Evolutionary conservation across 2,113 vertebrate species (phyloP), one percentile per base, ranked within the genome.

Genomic region (Tragelaphus buxtoni): DNA sequence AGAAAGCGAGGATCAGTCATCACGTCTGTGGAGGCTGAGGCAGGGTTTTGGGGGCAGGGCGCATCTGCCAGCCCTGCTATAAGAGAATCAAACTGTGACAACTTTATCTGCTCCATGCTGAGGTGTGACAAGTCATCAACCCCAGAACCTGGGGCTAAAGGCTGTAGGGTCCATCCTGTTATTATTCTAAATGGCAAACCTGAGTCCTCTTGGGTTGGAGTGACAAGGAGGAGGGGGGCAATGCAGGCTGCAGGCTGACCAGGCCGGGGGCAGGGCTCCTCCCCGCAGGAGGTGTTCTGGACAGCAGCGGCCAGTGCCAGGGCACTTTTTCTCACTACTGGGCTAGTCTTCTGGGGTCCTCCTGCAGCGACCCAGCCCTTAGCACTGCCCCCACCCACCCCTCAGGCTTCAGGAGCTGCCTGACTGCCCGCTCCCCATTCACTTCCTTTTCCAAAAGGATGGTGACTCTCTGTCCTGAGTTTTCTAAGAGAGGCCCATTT

Each of bases 401-500:
- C 30, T 26, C 49, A 35, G 63, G 28, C 39, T 22, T 35, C 26
- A 6, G 0, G 17, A n/a, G 35, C 9, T 1, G 0, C 60, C 76
- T 7, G 26, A 3, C 9, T 0, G 7, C 55, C 45, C 1, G 2
- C 39, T 10, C 26, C 30, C 61, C 35, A 5, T 17, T 24, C 47
- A 9, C 35, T 61, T 92, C 22, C 49, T 61, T 49, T 3, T 35
- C 53, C 32, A 12, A 32, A 42, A 32, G 45, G 17, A 13, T 9
- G 14, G 35, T 30, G 55, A 42, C 45, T 14, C 28, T n/a, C 35
- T 32, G 39, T 30, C 17, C 5, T 55, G 32, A 39, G 53, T 49
- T 79, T 91, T 86, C 65, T 24, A 53, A 45, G 58, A 87, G 39
- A 72, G 90, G 72, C 28, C 14, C 30, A 42, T 88, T 84, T 90